These are phyloP conservation scores for Psophia crepitans DNA, from an alignment of 2,113 vertebrate genomes.

Conservation along the genomic window DNA sequence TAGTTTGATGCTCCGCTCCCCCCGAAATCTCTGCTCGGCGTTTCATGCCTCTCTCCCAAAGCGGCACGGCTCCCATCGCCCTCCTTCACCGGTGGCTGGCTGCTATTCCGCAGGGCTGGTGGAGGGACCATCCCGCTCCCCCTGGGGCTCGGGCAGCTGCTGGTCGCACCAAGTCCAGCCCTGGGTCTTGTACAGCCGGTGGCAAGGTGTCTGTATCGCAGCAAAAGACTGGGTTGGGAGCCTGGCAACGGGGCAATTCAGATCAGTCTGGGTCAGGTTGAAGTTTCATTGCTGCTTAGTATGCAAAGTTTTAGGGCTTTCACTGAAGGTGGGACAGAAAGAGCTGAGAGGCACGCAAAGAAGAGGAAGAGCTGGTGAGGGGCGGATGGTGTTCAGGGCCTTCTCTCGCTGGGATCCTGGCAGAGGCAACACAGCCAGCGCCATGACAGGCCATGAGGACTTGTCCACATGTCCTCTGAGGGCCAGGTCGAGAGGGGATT, in stretches of 20 bases:
- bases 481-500: neutral
- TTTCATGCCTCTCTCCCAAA: neutral
- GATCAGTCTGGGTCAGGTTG: neutral
- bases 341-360: neutral
- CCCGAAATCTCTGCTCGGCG: neutral
- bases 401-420: neutral
- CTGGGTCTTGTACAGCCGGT: rapidly evolving
- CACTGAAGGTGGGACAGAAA: neutral
- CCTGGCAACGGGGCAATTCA: neutral
- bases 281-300: neutral
- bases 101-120: neutral
- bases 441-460: neutral
- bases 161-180: neutral
- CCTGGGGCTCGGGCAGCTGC: neutral
- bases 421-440: neutral
- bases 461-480: rapidly evolving
- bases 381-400: neutral
- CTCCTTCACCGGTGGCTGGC: rapidly evolving
- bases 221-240: neutral
- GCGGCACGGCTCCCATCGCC: rapidly evolving
- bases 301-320: neutral
- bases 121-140: neutral
- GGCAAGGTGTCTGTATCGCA: neutral
- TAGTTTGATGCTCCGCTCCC: neutral
- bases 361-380: neutral